A percentile compares a stretch with the other conserved stretches of the same genome.
These are phyloP conservation scores for Nothobranchius furzeri DNA, from an alignment of 2,113 vertebrate genomes.

Conservation along the genomic window DNA sequence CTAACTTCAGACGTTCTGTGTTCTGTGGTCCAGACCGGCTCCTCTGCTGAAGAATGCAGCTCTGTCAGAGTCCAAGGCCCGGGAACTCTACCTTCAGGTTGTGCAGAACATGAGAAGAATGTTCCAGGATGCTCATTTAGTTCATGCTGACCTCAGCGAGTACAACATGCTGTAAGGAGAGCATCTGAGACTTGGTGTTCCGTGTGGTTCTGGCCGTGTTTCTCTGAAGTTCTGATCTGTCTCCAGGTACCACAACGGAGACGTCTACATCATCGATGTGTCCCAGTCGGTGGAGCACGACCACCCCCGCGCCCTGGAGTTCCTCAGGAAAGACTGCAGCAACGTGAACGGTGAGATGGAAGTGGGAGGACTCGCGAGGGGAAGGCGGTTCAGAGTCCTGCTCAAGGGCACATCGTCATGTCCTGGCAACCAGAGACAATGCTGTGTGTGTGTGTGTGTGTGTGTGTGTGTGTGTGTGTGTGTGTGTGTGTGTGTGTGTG, in stretches of 20 bases:
- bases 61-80: slow-evolving; percentile 88
- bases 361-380: not conserved
- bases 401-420: too few relatives aligned
- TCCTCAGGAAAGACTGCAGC: slow-evolving; percentile 93
- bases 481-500: too few relatives aligned
- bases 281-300: slow-evolving; percentile 97
- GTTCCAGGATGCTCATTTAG: slow-evolving; percentile 92
- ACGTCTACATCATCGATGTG: slow-evolving; percentile 90
- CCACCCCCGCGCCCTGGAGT: slow-evolving; percentile 93
- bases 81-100: slow-evolving; percentile 90
- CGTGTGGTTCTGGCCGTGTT: not conserved
- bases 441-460: too few relatives aligned
- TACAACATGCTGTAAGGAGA: slow-evolving; percentile 92
- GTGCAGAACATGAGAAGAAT: slow-evolving; percentile 93
- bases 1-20: not conserved
- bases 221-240: not conserved
- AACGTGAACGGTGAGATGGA: slow-evolving; percentile 86
- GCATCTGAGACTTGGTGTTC: not conserved
- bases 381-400: too few relatives aligned
- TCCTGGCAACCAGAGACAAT: too few relatives aligned
- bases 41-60: slow-evolving; percentile 91
- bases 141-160: slow-evolving; percentile 98
- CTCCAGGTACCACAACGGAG: slow-evolving; percentile 86
- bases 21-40: slow-evolving; percentile 82
- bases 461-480: too few relatives aligned